Evolutionary conservation across 2,797 vertebrate species (phyloP).

Genomic region (Lepus townsendii): DNA sequence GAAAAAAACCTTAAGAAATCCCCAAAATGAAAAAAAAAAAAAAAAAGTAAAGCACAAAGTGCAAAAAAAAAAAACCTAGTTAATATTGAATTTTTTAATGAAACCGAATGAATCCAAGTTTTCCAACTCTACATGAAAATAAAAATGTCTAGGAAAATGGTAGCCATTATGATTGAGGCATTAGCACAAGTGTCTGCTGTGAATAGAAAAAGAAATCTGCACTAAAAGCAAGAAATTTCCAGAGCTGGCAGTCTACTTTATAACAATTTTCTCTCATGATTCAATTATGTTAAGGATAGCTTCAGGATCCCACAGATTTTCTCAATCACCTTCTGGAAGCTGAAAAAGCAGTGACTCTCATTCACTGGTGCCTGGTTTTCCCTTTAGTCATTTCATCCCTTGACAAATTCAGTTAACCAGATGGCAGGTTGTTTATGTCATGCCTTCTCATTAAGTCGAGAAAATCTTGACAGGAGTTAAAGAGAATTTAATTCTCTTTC

Average conservation of each 20-base stretch:
- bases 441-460: not conserved
- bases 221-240: not conserved
- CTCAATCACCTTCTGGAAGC: not conserved
- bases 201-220: not conserved
- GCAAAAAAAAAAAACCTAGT: not conserved
- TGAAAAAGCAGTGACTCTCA: not conserved
- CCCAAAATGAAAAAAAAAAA: not conserved
- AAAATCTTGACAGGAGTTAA: conserved; percentile 6
- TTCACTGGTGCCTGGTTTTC: not conserved
- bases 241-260: not conserved
- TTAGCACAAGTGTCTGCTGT: not conserved
- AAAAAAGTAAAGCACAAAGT: not conserved
- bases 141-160: not conserved
- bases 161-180: not conserved
- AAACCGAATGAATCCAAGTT: not conserved
- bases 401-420: not conserved
- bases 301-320: not conserved
- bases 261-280: not conserved
- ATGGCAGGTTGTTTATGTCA: not conserved
- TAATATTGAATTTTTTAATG: not conserved
- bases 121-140: not conserved
- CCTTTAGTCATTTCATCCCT: not conserved
- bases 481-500: conserved; percentile 22
- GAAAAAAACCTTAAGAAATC: not conserved
- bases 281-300: not conserved